These are phyloP conservation scores for Arenaria interpres DNA, from an alignment of 2,113 vertebrate species.

Conservation along the genomic window DNA sequence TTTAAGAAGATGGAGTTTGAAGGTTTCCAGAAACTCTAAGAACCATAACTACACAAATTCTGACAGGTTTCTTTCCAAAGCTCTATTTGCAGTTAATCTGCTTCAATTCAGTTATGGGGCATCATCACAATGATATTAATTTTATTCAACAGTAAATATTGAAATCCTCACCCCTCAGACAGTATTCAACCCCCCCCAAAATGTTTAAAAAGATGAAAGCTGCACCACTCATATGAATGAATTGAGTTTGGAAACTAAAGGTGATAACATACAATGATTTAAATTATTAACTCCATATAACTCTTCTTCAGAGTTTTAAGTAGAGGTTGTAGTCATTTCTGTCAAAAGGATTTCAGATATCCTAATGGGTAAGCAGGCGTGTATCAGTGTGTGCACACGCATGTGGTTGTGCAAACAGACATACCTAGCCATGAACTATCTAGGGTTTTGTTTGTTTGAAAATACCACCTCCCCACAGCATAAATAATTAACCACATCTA, in stretches of 20 bases:
- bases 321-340: background rate
- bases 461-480: fast-evolving
- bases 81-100: background rate
- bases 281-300: background rate
- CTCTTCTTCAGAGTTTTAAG: background rate
- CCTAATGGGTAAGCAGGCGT: fast-evolving
- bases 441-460: background rate
- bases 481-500: background rate
- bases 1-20: background rate
- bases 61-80: background rate
- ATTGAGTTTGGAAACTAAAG: background rate
- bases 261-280: background rate
- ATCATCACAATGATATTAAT: background rate
- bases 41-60: background rate
- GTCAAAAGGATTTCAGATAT: background rate
- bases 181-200: background rate
- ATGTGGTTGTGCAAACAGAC: background rate
- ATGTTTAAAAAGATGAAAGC: background rate
- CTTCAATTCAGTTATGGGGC: background rate
- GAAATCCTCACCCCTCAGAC: background rate
- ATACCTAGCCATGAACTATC: background rate
- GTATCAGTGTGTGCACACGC: background rate
- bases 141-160: background rate
- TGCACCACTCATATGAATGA: background rate
- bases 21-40: background rate